Conservation (phyloP, 2,797 vertebrate genomes). For the Poecilia picta region DNA sequence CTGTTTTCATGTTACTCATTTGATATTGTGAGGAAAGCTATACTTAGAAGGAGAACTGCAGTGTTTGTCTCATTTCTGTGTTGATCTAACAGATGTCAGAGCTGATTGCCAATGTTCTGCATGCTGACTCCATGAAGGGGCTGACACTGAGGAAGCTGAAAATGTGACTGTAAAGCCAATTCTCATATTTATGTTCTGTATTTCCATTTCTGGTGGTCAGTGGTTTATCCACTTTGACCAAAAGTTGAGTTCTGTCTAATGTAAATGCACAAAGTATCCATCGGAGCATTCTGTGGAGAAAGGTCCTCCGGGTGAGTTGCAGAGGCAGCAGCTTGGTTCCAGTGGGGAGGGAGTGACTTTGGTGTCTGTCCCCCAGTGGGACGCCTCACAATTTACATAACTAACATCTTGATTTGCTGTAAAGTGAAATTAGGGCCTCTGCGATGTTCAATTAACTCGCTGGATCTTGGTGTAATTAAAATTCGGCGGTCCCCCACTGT, state of each 20-base stretch:
- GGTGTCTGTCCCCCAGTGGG: slow-evolving; percentile 64
- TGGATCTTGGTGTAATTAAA: slow-evolving; percentile 79
- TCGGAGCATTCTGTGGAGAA: slow-evolving; percentile 26
- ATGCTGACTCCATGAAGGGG: not conserved
- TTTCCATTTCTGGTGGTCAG: not conserved
- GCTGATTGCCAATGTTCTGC: not conserved
- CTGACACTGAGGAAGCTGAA: not conserved
- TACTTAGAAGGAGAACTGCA: too few species aligned
- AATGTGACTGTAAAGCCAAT: not conserved
- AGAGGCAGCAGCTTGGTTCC: slow-evolving; percentile 53
- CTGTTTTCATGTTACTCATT: not conserved
- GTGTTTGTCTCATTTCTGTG: not conserved
- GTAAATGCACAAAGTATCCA: slow-evolving; percentile 28
- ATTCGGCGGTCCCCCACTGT: slow-evolving; percentile 71
- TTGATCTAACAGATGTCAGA: not conserved
- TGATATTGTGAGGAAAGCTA: not conserved
- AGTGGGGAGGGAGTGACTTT: slow-evolving; percentile 65
- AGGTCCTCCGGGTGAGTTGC: slow-evolving; percentile 59
- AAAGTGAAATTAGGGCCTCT: slow-evolving; percentile 75
- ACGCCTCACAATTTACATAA: slow-evolving; percentile 73
- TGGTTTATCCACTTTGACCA: not conserved
- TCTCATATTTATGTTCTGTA: not conserved
- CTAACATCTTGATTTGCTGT: slow-evolving; percentile 83
- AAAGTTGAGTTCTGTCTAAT: slow-evolving; percentile 15
- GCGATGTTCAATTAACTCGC: slow-evolving; percentile 79